Evolutionary conservation across 1,140 invertebrate genomes (phyloP).

Genomic region (Apis dorsata): DNA sequence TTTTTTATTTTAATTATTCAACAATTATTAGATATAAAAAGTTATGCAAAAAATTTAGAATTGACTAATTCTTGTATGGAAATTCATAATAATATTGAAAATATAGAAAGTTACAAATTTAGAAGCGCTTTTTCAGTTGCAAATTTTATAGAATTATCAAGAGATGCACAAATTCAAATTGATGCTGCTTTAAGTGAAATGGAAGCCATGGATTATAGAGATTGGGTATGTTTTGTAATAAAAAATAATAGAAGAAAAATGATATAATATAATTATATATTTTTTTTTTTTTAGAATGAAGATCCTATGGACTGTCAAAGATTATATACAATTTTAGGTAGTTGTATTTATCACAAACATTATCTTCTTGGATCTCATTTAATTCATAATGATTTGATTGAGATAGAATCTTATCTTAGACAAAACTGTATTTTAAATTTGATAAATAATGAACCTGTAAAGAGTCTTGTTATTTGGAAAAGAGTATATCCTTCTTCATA

Average conservation of each 20-base stretch:
- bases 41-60: constrained; percentile 45
- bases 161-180: constrained; percentile 87
- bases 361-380: constrained; percentile 88
- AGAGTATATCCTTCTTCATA: constrained; percentile 84
- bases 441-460: constrained; percentile 83
- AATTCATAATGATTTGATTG: constrained; percentile 84
- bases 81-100: constrained; percentile 43
- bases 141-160: constrained; percentile 84
- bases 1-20: constrained; percentile 81
- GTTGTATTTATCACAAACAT: constrained; percentile 86
- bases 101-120: constrained; percentile 67
- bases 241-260: constrained; percentile 9
- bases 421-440: constrained; percentile 85
- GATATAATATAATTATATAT: neutral
- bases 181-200: constrained; percentile 90
- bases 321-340: constrained; percentile 87
- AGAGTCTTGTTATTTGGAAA: constrained; percentile 88
- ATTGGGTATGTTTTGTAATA: constrained; percentile 82
- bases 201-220: constrained; percentile 90
- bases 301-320: constrained; percentile 88
- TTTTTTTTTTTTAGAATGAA: constrained; percentile 82
- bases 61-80: neutral
- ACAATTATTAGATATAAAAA: constrained; percentile 73
- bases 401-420: constrained; percentile 85
- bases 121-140: constrained; percentile 77